Evolutionary conservation across 2,888 invertebrate species (phyloP).

Genomic region (Dynastes maya): DNA sequence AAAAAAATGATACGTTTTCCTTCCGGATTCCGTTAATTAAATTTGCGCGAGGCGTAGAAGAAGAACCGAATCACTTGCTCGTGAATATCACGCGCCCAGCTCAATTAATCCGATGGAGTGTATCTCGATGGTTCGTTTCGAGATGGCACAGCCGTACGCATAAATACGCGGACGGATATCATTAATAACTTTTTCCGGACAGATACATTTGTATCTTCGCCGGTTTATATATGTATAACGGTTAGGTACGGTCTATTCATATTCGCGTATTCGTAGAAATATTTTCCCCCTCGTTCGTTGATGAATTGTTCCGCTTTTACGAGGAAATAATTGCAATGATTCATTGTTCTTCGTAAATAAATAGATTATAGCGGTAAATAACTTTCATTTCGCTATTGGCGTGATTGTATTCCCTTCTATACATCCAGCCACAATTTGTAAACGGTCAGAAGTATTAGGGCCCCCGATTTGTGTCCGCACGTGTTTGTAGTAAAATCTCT

Average conservation of each 20-base stretch:
- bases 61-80: conserved; percentile 1
- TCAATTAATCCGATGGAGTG: conserved; percentile 32
- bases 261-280: conserved; percentile 4
- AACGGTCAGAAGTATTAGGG: too few relatives aligned
- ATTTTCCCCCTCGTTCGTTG: neutral
- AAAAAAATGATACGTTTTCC: conserved; percentile 35
- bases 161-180: conserved; percentile 7
- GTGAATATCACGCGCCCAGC: conserved; percentile 9
- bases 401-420: neutral
- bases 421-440: too few relatives aligned
- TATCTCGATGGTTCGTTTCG: conserved; percentile 14
- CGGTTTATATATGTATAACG: neutral
- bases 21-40: conserved; percentile 32
- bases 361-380: neutral
- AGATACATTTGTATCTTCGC: conserved; percentile 39
- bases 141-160: neutral
- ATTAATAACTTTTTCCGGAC: conserved; percentile 44
- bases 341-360: neutral
- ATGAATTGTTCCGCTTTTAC: conserved; percentile 16
- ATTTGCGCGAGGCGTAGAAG: neutral
- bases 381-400: neutral
- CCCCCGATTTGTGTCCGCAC: too few relatives aligned
- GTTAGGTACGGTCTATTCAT: conserved; percentile 17
- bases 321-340: conserved; percentile 3
- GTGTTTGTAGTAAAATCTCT: too few relatives aligned